Evolutionary conservation across 2,888 invertebrate species (phyloP).

Genomic region (Lithophane socia): DNA sequence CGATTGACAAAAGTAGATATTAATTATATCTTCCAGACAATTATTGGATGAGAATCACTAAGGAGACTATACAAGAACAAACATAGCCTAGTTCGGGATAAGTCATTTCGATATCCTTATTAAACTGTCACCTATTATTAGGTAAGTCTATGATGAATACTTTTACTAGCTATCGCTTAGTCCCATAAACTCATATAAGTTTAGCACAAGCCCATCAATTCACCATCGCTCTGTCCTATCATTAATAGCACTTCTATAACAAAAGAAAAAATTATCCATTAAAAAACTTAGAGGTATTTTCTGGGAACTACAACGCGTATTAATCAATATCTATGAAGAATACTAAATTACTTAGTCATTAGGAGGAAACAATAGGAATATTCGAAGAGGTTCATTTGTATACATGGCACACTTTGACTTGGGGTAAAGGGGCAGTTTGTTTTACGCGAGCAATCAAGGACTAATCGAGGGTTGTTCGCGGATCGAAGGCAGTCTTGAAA

Average conservation of each 20-base stretch:
- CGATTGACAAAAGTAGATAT: neutral
- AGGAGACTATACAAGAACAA: neutral
- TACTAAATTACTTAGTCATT: slow-evolving; percentile 33
- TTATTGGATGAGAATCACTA: neutral
- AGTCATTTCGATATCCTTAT: neutral
- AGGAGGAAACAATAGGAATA: slow-evolving; percentile 36
- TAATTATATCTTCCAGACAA: neutral
- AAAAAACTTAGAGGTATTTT: slow-evolving; percentile 28
- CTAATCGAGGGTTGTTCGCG: neutral
- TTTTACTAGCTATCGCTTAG: neutral
- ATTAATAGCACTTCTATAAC: slow-evolving; percentile 8
- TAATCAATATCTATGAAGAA: slow-evolving; percentile 31
- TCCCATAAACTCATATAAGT: neutral
- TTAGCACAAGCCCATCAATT: slow-evolving; percentile 5
- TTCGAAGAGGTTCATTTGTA: slow-evolving; percentile 42
- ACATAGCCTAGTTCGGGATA: neutral
- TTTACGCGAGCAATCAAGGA: slow-evolving; percentile 10
- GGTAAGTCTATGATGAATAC: neutral
- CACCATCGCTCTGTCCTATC: neutral
- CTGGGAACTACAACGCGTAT: slow-evolving; percentile 17
- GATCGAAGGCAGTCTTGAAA: neutral
- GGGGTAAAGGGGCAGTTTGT: slow-evolving; percentile 9
- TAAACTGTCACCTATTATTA: neutral
- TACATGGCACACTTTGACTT: slow-evolving; percentile 41
- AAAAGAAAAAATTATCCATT: neutral